These are phyloP conservation scores for Drosophila meridionalis DNA, from an alignment of 2,888 invertebrate genomes.

Conservation along the genomic window DNA sequence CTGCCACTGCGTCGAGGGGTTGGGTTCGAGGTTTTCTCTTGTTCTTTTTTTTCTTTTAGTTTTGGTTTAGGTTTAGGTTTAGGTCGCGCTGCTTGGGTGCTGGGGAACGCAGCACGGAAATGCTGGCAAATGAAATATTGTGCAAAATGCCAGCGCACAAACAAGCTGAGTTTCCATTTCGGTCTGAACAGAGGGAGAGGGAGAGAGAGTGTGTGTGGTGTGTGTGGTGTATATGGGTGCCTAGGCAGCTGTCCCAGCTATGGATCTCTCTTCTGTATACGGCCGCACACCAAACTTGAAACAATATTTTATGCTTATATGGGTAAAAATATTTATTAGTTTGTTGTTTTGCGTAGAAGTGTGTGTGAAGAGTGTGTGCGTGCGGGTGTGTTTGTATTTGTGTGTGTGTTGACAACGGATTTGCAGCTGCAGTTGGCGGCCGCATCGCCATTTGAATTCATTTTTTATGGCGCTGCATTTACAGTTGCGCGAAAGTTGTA, in stretches of 20 bases:
- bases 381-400: constrained; percentile 10
- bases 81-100: constrained; percentile 19
- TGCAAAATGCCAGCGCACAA: constrained; percentile 54
- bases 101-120: constrained; percentile 50
- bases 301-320: constrained; percentile 77
- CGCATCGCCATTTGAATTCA: constrained; percentile 44
- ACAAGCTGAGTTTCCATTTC: constrained; percentile 63
- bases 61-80: constrained; percentile 18
- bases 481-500: constrained; percentile 21
- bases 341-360: constrained; percentile 54
- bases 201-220: background rate
- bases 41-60: background rate
- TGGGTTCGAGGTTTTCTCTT: background rate
- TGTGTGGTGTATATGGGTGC: constrained; percentile 1
- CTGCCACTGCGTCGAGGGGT: constrained; percentile 5
- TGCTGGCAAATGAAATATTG: constrained; percentile 72
- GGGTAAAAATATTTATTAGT: constrained; percentile 72
- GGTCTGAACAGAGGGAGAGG: constrained; percentile 5
- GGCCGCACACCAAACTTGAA: constrained; percentile 48
- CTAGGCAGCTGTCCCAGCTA: constrained; percentile 25
- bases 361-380: constrained; percentile 1
- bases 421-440: constrained; percentile 45
- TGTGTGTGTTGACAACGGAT: constrained; percentile 30
- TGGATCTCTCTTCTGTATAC: constrained; percentile 31
- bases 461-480: constrained; percentile 52